A percentile compares a stretch with the other conserved stretches of the same genome.
Conservation (phyloP, 1,140 invertebrate species). For the Halyomorpha halys region DNA sequence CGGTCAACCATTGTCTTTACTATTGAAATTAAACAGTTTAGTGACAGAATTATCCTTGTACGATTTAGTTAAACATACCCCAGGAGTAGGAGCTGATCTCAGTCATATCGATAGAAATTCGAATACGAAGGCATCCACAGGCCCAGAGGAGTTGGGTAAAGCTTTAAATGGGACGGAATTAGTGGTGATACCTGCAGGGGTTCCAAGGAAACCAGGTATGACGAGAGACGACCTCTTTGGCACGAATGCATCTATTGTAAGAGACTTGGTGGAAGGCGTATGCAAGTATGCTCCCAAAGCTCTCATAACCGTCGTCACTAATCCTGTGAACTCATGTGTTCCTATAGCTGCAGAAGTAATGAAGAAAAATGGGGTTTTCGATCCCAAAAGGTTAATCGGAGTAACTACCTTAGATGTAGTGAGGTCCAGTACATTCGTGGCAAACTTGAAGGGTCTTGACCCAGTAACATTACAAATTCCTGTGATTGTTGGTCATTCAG, state of each 20-base stretch:
- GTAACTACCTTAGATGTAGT: slow-evolving; percentile 95
- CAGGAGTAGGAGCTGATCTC: slow-evolving; percentile 94
- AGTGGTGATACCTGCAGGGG: slow-evolving; percentile 94
- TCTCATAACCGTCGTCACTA: slow-evolving; percentile 92
- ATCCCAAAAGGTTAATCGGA: slow-evolving; percentile 86
- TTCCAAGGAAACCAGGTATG: slow-evolving; percentile 94
- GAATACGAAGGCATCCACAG: slow-evolving; percentile 70
- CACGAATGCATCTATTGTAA: slow-evolving; percentile 95
- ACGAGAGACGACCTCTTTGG: slow-evolving; percentile 96
- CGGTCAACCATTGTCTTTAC: slow-evolving; percentile 90
- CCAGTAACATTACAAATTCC: slow-evolving; percentile 71
- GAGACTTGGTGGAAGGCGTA: slow-evolving; percentile 69
- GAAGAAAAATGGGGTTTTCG: slow-evolving; percentile 80
- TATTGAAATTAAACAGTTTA: slow-evolving; percentile 84
- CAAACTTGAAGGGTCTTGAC: background rate
- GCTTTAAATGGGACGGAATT: slow-evolving; percentile 62
- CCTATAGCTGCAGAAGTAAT: slow-evolving; percentile 93
- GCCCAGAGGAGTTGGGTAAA: slow-evolving; percentile 53
- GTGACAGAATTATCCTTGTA: slow-evolving; percentile 83
- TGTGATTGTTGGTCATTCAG: slow-evolving; percentile 97
- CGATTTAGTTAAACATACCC: slow-evolving; percentile 85
- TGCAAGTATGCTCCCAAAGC: slow-evolving; percentile 84
- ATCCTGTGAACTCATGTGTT: slow-evolving; percentile 95
- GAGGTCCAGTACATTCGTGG: slow-evolving; percentile 87
- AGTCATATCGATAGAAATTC: slow-evolving; percentile 90